Conservation (phyloP, 2,113 vertebrate genomes). For the Mirounga angustirostris region DNA sequence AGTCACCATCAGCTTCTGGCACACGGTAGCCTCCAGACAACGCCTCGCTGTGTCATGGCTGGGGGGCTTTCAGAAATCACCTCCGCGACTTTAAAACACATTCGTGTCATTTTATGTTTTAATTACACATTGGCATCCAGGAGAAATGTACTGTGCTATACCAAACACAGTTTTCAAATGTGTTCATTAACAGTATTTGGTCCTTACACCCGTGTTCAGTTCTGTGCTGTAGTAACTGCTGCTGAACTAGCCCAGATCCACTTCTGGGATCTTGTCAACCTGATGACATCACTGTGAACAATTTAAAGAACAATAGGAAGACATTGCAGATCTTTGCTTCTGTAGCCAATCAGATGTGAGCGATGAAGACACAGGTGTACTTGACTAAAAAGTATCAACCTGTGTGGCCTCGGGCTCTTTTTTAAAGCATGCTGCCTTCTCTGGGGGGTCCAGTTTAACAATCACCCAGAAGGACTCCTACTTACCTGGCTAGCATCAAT, state of each 20-base stretch:
- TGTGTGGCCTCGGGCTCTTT: neutral
- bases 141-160: neutral
- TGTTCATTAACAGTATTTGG: neutral
- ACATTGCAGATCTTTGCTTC: neutral
- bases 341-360: neutral
- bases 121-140: neutral
- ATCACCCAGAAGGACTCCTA: neutral
- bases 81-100: neutral
- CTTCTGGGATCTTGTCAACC: neutral
- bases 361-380: neutral
- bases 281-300: neutral
- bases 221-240: neutral
- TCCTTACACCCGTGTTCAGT: neutral
- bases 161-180: neutral
- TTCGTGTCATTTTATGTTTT: neutral
- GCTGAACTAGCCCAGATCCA: neutral
- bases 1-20: neutral
- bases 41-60: neutral
- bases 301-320: neutral
- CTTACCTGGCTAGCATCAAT: neutral
- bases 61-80: neutral
- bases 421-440: neutral
- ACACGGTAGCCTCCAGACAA: neutral
- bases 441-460: neutral
- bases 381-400: neutral